These are phyloP conservation scores for Pseudolycoriella hygida DNA, from an alignment of 2,888 invertebrate genomes.

Conservation along the genomic window DNA sequence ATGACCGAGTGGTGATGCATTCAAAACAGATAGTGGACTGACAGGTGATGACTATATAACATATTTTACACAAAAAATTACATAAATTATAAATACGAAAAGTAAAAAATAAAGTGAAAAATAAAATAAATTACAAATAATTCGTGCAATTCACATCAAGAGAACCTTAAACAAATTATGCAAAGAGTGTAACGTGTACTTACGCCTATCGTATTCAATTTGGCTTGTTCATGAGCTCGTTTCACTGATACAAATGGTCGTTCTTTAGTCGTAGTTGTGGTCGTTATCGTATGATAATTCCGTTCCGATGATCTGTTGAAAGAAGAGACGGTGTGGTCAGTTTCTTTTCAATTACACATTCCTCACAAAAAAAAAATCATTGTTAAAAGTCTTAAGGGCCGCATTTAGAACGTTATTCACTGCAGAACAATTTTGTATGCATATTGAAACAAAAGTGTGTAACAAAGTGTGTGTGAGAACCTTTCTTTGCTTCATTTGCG, in stretches of 20 bases:
- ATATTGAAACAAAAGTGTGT: no score
- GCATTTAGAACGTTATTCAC: no score
- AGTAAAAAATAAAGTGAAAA: neutral
- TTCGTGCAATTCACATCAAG: slow-evolving; percentile 1
- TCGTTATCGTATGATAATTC: slow-evolving; percentile 27
- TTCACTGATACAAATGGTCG: slow-evolving; percentile 45
- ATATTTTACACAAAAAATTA: slow-evolving; percentile 4
- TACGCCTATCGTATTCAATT: slow-evolving; percentile 13
- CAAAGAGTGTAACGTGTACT: slow-evolving; percentile 7
- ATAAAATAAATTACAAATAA: neutral
- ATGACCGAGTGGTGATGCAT: slow-evolving; percentile 16
- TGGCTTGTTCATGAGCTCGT: slow-evolving; percentile 33
- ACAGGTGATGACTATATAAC: slow-evolving; percentile 14
- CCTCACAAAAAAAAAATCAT: neutral
- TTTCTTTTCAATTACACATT: neutral
- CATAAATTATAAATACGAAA: slow-evolving; percentile 3
- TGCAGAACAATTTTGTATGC: no score
- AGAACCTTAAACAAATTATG: neutral
- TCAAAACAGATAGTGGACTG: slow-evolving; percentile 17
- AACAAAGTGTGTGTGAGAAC: no score
- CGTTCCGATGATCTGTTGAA: slow-evolving; percentile 17
- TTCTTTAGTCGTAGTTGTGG: slow-evolving; percentile 23
- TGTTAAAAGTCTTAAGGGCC: no score
- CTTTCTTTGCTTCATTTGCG: no score
- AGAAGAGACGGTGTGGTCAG: neutral